These are phyloP conservation scores for Sminthurides bifidus DNA, from an alignment of 1,140 invertebrate species.

Conservation along the genomic window DNA sequence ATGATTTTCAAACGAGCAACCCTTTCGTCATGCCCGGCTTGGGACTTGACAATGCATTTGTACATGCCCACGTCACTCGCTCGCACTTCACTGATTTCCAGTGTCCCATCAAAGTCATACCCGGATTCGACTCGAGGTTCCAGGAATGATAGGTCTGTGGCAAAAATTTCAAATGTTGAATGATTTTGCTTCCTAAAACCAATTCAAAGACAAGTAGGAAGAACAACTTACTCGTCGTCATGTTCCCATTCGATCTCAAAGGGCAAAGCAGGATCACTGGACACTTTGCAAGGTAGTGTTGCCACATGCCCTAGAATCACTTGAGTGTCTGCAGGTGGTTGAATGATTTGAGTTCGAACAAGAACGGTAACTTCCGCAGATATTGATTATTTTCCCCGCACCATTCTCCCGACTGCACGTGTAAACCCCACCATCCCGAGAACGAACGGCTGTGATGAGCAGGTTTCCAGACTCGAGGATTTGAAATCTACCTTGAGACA, in stretches of 20 bases:
- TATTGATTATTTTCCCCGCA: conserved; percentile 61
- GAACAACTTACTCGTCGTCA: conserved; percentile 57
- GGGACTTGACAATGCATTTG: conserved; percentile 66
- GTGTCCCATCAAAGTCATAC: conserved; percentile 60
- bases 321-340: conserved; percentile 76
- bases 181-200: conserved; percentile 4
- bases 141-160: conserved; percentile 42
- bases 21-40: conserved; percentile 82
- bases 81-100: conserved; percentile 65
- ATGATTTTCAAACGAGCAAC: conserved; percentile 73
- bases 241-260: conserved; percentile 85
- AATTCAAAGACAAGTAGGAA: background rate
- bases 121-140: conserved; percentile 46
- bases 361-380: conserved; percentile 34
- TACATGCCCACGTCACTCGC: conserved; percentile 71
- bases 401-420: conserved; percentile 77
- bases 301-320: conserved; percentile 82
- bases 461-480: conserved; percentile 72
- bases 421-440: conserved; percentile 73
- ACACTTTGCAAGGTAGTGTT: conserved; percentile 81
- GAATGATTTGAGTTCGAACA: conserved; percentile 84
- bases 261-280: conserved; percentile 80
- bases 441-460: conserved; percentile 69
- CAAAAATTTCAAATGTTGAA: background rate
- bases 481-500: conserved; percentile 57